Evolutionary conservation across 2,113 vertebrate genomes (phyloP).

Genomic region (Chaetops frenatus): DNA sequence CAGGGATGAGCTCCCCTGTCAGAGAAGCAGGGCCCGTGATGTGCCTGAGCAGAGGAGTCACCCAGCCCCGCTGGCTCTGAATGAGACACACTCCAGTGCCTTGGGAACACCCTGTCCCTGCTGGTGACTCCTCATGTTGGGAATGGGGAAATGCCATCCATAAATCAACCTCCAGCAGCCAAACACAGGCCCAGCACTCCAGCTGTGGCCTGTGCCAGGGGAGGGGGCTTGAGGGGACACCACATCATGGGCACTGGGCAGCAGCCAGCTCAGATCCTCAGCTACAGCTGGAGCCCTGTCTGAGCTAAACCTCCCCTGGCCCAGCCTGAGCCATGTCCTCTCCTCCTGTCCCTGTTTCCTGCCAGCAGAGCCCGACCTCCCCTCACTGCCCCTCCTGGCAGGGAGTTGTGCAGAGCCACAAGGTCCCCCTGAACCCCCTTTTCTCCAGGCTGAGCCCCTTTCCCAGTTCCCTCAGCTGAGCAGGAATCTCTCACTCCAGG

Average conservation of each 20-base stretch:
- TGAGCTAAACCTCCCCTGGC: neutral
- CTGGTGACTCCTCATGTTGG: neutral
- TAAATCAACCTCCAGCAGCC: neutral
- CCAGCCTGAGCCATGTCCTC: accelerated
- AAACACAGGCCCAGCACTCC: neutral
- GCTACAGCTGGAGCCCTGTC: accelerated
- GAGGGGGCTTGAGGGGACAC: neutral
- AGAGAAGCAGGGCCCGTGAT: neutral
- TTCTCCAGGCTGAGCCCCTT: neutral
- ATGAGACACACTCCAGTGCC: neutral
- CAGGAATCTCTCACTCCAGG: neutral
- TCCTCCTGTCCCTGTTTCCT: neutral
- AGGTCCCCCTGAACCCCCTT: neutral
- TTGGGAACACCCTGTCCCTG: neutral
- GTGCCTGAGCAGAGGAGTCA: neutral
- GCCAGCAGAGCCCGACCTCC: neutral
- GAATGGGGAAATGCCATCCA: neutral
- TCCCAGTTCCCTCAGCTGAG: neutral
- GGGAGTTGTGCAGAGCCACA: neutral
- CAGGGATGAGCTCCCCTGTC: neutral
- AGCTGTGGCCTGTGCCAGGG: too few relatives aligned
- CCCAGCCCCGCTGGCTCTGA: neutral
- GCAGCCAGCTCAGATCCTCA: neutral
- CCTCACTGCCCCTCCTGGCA: neutral
- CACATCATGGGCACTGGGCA: accelerated